phyloP scores from a whole-genome alignment of 2,888 invertebrate genomes.

The Ptilodon capucinus region DNA sequence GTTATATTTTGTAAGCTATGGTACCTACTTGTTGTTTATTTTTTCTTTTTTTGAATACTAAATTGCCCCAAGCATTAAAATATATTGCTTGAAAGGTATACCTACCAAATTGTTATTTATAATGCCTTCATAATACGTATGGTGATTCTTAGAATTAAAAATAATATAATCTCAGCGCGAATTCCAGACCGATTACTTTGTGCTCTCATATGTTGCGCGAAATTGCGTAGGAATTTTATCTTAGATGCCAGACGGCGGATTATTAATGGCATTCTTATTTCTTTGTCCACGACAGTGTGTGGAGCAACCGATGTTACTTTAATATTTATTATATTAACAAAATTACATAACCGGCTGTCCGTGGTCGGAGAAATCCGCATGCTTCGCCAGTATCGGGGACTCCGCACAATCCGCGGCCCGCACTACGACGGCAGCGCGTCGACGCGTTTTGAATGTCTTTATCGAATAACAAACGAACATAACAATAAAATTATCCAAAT shows the following conservation, averaged over 20 bases:
- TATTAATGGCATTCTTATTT: constrained; percentile 50
- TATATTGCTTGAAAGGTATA: not conserved
- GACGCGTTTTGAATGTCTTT: constrained; percentile 51
- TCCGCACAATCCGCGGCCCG: constrained; percentile 14
- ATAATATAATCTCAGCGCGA: constrained; percentile 42
- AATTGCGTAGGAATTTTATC: constrained; percentile 57
- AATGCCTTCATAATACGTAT: not conserved
- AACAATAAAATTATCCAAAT: constrained; percentile 50
- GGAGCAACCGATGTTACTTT: constrained; percentile 48
- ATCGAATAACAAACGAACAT: constrained; percentile 51
- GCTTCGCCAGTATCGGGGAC: constrained; percentile 12
- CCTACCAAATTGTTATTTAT: too few species aligned
- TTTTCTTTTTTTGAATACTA: not conserved
- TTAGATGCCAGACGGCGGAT: constrained; percentile 44
- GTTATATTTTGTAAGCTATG: too few species aligned
- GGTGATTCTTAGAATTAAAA: not conserved
- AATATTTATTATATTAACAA: constrained; percentile 56
- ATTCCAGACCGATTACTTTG: constrained; percentile 51
- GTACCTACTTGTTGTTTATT: too few species aligned
- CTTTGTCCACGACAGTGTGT: constrained; percentile 43
- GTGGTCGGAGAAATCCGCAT: constrained; percentile 42
- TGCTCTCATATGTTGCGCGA: constrained; percentile 42
- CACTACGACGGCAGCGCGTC: constrained; percentile 22
- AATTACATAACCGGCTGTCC: constrained; percentile 46
- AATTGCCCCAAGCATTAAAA: not conserved